Conservation (phyloP, 1,140 invertebrate genomes). For the Anastrepha ludens region DNA sequence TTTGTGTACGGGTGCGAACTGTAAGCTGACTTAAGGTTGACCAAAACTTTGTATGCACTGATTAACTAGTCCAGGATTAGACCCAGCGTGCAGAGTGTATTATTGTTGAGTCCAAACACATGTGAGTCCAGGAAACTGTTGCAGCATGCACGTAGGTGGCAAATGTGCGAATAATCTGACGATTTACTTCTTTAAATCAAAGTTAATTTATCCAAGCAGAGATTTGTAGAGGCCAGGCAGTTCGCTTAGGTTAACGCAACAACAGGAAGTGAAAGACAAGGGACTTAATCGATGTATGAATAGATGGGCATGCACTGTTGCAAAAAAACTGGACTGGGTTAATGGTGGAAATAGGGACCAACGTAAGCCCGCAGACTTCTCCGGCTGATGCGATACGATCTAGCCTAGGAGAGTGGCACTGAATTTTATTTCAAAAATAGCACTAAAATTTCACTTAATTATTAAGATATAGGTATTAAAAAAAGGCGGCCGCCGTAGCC, state of each 20-base stretch:
- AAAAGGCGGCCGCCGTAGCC: no score
- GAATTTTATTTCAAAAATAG: no score
- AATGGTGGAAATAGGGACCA: no score
- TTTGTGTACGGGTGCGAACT: not conserved
- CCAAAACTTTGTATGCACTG: not conserved
- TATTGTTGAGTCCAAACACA: not conserved
- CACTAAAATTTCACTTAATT: no score
- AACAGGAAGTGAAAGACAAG: not conserved
- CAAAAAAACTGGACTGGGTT: not conserved
- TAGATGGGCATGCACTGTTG: not conserved
- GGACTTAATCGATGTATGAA: no score
- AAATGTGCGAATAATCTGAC: conserved; percentile 41
- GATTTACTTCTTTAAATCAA: conserved; percentile 46
- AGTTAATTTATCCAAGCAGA: conserved; percentile 38
- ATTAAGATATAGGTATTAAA: no score
- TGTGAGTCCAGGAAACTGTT: not conserved
- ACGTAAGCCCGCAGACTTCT: no score
- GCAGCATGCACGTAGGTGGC: not conserved
- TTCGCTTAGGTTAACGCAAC: not conserved
- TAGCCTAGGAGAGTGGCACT: no score
- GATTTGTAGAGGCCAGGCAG: not conserved
- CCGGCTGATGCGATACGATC: no score
- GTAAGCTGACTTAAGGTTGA: conserved; percentile 24
- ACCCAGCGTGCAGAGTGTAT: not conserved
- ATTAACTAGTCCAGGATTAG: not conserved